Evolutionary conservation across 2,797 vertebrate species (phyloP), one percentile per base, ranked within the genome.

Genomic region (Microctenopoma steveboyesi): DNA sequence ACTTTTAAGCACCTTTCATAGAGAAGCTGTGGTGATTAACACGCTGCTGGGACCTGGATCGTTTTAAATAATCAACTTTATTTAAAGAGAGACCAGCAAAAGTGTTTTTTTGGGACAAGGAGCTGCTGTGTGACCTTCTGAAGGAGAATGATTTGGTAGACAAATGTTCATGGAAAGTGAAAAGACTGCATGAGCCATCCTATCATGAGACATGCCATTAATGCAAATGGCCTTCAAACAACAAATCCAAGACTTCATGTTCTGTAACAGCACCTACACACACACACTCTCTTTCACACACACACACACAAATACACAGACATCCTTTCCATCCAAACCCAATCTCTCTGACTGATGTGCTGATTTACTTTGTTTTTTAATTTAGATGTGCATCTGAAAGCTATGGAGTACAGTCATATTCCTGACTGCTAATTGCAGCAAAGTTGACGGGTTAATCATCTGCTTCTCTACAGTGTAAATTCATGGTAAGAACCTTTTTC

Each of bases 141-240:
- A 79, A 84, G 72, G 78, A 75, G 69, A 70, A 43, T 0, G 4
- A 90, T 92, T 92, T 92, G 91, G 15, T 84, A 88, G 63, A 85
- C 89, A 92, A 92, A 92, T 89, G 18, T 58, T 22, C 45, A 88
- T 86, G 87, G 66, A 88, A 91, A 89, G 52, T 50, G 51, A 33
- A 51, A 58, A 61, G 49, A 42, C 5, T 14, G 6, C 37, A n/a
- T n/a, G n/a, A n/a, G 16, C 14, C 52, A 42, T 46, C 22, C 4
- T 40, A 11, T 28, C 50, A 15, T 28, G 49, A 78, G 40, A 63
- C 3, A 54, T 69, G 72, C 4, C 22, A 77, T 53, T 4, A 22
- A 92, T 92, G 90, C 90, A 92, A 92, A 92, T 91, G 15, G 10
- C 8, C 14, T 49, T 33, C 22, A 28, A 50, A 43, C 69, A n/a